Base-by-base conservation (phyloP, 2,797 vertebrate species). In the Salmo trutta region DNA sequence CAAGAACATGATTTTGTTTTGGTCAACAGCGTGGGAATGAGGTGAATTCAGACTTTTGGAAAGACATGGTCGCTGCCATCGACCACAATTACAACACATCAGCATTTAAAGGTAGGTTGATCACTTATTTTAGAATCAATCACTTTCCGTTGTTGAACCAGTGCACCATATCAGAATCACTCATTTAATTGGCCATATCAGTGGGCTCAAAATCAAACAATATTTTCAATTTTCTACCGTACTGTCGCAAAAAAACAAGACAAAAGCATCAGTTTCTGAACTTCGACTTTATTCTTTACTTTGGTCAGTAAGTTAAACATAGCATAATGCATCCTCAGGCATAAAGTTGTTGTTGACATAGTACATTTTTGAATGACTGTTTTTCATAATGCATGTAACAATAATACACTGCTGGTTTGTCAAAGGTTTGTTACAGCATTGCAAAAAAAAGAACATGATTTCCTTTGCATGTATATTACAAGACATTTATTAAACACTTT, bases 31-130 rank as follows among this genome's bases (percentile, higher is more conserved):
- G 93, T 83, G 95, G 94, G 81, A 92, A 91, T 83, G 94, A 94
- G 86, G 95, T 95, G 89, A 96, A 96, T 79, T 95, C 96, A 6
- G 95, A 98, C 88, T 96, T 98, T 90, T 99, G 97, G 96, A 99
- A 97, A 90, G 98, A 98, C 89, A 93, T 98, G 91, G 85, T 98
- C 75, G 95, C 96, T 88, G 95, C 95, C 83, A 96, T 99, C 77
- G 97, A 99, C 83, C 94, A 98, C 91, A 98, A 98, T 91, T 99
- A 98, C 92, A 98, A 97, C 93, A 97, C 96, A 76, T 92, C 97
- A 84, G 97, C 98, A 80, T 99, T 98, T 92, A 97, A 96, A 95
- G 97, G 98, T 98, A 94, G 88, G 94, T 75, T 47, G 8, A 31
- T 15, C 5, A 31, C n/a, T 15, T 66, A 31, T 66, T 27, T 27